Evolutionary conservation across 1,140 invertebrate genomes (phyloP), one percentile per base, ranked within the genome.

Genomic region (Drosophila parvula): DNA sequence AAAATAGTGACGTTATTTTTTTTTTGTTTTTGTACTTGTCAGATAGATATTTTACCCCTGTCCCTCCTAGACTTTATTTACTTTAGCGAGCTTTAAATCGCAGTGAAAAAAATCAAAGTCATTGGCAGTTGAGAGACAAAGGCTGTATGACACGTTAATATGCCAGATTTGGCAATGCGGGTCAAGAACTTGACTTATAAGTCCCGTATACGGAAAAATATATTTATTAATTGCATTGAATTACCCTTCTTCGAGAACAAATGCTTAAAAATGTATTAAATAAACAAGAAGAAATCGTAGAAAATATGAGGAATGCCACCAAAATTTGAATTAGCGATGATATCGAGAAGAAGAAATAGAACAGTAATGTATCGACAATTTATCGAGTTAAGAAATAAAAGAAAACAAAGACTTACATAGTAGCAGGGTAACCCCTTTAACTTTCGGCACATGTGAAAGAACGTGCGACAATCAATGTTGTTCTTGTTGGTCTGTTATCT

Each of bases 1-100:
- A 73, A 62, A 56, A 40, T 30, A 55, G 34, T 64, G 69, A 47
- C 60, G 64, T 61, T 76, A 50, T 40, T 79, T 62, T 61, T 62
- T 27, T 61, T 76, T 45, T 40, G 79, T 62, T 61, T 62, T 27
- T 36, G 18, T 27, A 27, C 58, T 36, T 60, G 18, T 38, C 51
- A 38, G 51, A 55, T 55, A 55, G 51, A 38, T n/a, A 28, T 27
- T 43, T 28, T 57, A 41, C 14, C 36, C 36, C 41, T 43, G 36
- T 38, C 56, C 38, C 50, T 30, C 38, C 34, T 30, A 41, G 57
- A 65, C 12, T 65, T 65, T 65, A 67, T 67, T 69, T 69, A 41
- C 34, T 43, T 56, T 62, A 50, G 69, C 34, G 44, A 1, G 28
- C 50, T 53, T 57, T 34, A 60, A 69, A 63, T 40, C 38, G 44